These are phyloP conservation scores for Cerastis leucographa DNA, from an alignment of 2,888 invertebrate species.

Conservation along the genomic window DNA sequence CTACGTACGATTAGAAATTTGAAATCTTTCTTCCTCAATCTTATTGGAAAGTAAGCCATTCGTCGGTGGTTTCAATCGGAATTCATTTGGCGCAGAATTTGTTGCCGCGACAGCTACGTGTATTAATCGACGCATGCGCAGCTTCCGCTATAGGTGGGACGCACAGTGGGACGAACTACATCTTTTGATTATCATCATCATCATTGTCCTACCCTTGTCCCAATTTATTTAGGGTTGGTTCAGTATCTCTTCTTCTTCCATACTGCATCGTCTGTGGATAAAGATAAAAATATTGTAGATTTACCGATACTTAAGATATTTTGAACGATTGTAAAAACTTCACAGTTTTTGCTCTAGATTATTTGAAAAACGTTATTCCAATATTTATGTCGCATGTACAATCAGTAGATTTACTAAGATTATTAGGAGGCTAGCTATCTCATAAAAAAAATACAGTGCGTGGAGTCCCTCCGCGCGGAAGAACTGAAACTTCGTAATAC, in stretches of 20 bases:
- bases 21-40: constrained; percentile 48
- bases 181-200: neutral
- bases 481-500: too few relatives aligned
- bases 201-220: neutral
- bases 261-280: neutral
- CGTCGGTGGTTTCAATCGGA: constrained; percentile 71
- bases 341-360: too few relatives aligned
- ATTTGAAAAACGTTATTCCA: too few relatives aligned
- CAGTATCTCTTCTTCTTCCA: neutral
- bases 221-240: neutral
- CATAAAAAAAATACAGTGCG: too few relatives aligned
- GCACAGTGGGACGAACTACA: constrained; percentile 1
- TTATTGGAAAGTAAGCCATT: constrained; percentile 32
- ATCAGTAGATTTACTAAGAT: too few relatives aligned
- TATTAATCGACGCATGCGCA: constrained; percentile 64
- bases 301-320: neutral
- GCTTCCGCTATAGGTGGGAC: constrained; percentile 34
- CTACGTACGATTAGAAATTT: too few relatives aligned
- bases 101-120: constrained; percentile 69
- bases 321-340: too few relatives aligned
- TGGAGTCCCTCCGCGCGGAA: too few relatives aligned
- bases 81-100: constrained; percentile 78
- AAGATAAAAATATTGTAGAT: neutral
- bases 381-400: too few relatives aligned
- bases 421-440: too few relatives aligned